Evolutionary conservation across 1,140 invertebrate genomes (phyloP), one percentile per base, ranked within the genome.

Genomic region (Drosophila subpulchrella): DNA sequence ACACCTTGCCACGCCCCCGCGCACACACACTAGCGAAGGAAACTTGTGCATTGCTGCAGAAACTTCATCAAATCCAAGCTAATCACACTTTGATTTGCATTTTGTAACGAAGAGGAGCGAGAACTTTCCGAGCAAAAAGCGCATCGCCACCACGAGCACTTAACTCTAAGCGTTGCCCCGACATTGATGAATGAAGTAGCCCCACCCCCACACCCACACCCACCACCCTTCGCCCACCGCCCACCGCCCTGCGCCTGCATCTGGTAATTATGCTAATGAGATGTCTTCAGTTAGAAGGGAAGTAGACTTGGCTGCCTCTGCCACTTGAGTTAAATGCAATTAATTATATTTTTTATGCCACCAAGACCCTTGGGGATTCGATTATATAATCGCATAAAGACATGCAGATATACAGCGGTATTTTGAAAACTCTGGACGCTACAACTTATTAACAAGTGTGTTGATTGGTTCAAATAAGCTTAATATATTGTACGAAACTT

Each of bases 51-150:
- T 88, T 88, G 83, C 83, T 66, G 79, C 57, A 83, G 84, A 88
- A 89, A 80, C 84, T 88, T 79, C 79, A 83, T 89, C 73, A 89
- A 89, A 89, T 89, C 81, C 85, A 42, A 84, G 80, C 84, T 89
- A 89, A 89, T 89, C 85, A 89, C 84, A 89, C 85, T 89, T 89
- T 89, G 84, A 89, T 89, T 89, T 89, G 84, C 84, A 84, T 89
- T 89, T 84, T 60, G 77, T 73, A 89, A 66, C 67, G 67, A 66
- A 66, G 56, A 51, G 84, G 38, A 80, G 65, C 68, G 67, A 57
- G 44, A 67, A 76, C 66, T 76, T 81, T 55, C 42, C 61, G 42
- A 59, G 62, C 72, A 80, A 80, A 80, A 88, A 89, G 85, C 68
- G 68, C 84, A 88, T 63, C 67, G 59, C 56, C 20, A 73, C 73